phyloP scores from a whole-genome alignment of 2,888 invertebrate species.

The Euzophera pinguis region DNA sequence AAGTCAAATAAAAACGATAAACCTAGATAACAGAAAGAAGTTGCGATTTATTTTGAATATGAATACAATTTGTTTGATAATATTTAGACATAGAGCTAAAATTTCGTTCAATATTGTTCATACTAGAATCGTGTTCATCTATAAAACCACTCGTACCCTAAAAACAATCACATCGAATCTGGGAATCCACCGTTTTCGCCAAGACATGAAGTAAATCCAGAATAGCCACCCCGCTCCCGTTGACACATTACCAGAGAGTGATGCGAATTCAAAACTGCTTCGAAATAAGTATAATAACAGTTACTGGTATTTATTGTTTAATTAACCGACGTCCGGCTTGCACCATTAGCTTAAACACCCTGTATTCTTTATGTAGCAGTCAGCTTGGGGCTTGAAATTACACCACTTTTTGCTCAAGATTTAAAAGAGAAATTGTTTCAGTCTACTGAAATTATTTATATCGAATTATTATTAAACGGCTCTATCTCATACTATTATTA shows the following conservation, averaged over 20 bases:
- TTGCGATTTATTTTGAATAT: no score
- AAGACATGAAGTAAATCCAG: conserved; percentile 21
- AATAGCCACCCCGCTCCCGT: conserved; percentile 46
- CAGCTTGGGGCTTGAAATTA: conserved; percentile 13
- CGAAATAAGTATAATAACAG: conserved; percentile 62
- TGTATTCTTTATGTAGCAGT: conserved; percentile 62
- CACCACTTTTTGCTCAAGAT: conserved; percentile 7
- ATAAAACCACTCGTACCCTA: no score
- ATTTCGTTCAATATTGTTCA: no score
- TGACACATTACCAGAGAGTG: conserved; percentile 76
- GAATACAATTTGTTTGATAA: no score
- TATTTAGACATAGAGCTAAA: no score
- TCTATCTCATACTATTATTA: no score
- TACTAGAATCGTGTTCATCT: no score
- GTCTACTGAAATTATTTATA: background rate
- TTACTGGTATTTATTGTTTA: conserved; percentile 73
- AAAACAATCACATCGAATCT: no score
- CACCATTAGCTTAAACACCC: conserved; percentile 42
- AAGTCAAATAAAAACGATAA: no score
- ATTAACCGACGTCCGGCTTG: conserved; percentile 64
- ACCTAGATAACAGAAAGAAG: no score
- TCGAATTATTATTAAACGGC: no score
- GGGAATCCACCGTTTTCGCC: background rate
- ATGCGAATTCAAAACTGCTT: conserved; percentile 76
- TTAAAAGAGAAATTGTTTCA: conserved; percentile 1